Conservation (phyloP, 35 echinoderm and acorn worm species). For the Ophiothrix spiculata region DNA sequence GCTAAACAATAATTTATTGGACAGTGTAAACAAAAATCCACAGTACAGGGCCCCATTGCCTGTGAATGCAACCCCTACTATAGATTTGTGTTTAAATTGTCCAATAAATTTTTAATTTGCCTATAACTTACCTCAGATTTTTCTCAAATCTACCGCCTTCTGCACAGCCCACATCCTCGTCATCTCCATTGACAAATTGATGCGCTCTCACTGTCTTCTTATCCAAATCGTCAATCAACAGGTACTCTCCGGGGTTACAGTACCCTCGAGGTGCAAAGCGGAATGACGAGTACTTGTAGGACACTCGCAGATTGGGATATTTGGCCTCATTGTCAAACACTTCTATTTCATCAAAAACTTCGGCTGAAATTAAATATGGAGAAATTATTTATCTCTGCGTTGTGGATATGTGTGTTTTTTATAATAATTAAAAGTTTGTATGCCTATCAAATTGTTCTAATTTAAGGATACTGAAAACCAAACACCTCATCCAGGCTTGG, state of each 20-base stretch:
- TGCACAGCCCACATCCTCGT: conserved; percentile 51
- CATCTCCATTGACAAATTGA: conserved; percentile 67
- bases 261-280: conserved; percentile 83
- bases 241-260: conserved; percentile 85
- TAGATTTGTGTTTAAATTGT: no score
- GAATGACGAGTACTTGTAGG: conserved; percentile 73
- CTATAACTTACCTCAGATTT: conserved; percentile 82
- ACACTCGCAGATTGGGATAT: conserved; percentile 76
- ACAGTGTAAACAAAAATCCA: no score
- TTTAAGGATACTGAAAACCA: no score
- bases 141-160: conserved; percentile 67
- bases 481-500: no score
- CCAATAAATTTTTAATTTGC: no score
- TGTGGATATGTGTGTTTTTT: no score
- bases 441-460: no score
- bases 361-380: conserved; percentile 31
- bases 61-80: no score
- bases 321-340: conserved; percentile 50
- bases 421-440: no score
- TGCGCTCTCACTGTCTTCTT: conserved; percentile 83
- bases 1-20: no score
- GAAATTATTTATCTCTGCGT: no score
- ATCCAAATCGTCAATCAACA: conserved; percentile 73
- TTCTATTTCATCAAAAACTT: conserved; percentile 58
- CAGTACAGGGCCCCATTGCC: no score